Conservation (phyloP, 2,797 vertebrate genomes). For the Falco peregrinus region DNA sequence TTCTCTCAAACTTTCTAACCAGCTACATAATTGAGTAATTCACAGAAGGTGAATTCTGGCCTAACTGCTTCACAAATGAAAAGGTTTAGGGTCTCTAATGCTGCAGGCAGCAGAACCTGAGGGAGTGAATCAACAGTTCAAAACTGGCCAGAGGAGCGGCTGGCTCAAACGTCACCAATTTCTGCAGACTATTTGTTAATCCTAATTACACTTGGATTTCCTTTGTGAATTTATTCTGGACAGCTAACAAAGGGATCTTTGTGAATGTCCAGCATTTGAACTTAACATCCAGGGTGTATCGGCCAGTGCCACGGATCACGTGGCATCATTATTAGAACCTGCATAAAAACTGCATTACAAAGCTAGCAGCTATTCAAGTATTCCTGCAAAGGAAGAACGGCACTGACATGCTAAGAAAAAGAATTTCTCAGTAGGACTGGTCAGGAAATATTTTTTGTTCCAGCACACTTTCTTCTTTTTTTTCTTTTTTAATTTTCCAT, state of each 20-base stretch:
- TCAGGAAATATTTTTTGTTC: conserved; percentile 15
- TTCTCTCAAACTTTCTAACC: neutral
- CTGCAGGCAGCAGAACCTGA: neutral
- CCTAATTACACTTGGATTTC: neutral
- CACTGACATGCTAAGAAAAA: neutral
- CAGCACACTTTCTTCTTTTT: neutral
- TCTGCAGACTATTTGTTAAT: neutral
- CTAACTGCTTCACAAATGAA: neutral
- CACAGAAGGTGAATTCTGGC: neutral
- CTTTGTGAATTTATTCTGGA: neutral
- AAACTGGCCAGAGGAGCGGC: neutral
- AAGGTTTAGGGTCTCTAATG: neutral
- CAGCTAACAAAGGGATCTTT: neutral
- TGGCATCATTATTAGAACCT: neutral
- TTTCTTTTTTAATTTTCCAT: conserved; percentile 16
- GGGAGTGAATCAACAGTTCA: neutral
- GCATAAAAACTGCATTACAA: neutral
- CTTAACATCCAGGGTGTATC: neutral
- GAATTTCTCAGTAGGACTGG: neutral
- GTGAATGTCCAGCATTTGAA: neutral
- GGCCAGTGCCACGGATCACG: neutral
- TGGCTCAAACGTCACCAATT: neutral
- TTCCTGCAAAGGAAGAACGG: neutral
- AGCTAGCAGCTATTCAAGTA: neutral
- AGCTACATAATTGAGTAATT: neutral